phyloP scores from a whole-genome alignment of 2,888 invertebrate species.

The Maniola hyperantus region DNA sequence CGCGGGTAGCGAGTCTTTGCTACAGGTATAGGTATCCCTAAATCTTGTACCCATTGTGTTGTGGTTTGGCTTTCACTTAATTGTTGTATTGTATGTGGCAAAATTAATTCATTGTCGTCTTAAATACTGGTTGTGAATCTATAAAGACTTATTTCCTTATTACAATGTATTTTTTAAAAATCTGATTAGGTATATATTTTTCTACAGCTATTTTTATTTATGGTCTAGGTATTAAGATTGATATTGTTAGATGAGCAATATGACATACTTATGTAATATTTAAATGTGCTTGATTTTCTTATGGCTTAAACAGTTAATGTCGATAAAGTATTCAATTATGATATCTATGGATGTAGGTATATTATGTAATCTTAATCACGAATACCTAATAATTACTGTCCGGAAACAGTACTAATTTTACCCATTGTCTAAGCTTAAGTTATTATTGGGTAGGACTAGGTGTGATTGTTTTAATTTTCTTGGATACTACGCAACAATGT shows the following conservation, averaged over 20 bases:
- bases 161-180: slow-evolving; percentile 10
- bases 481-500: too few species aligned
- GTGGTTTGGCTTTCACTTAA: background rate
- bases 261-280: background rate
- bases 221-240: slow-evolving; percentile 3
- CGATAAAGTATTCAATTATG: background rate
- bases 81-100: slow-evolving; percentile 3
- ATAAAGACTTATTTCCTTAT: slow-evolving; percentile 24
- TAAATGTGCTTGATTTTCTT: background rate
- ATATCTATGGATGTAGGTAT: background rate
- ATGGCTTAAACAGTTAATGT: background rate
- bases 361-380: too few species aligned
- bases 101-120: background rate
- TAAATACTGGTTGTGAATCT: slow-evolving; percentile 34
- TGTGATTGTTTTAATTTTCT: too few species aligned
- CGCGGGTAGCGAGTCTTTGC: too few species aligned
- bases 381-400: too few species aligned
- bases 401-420: too few species aligned
- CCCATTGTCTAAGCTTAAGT: too few species aligned
- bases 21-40: background rate
- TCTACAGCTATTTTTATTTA: slow-evolving; percentile 10
- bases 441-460: too few species aligned
- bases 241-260: background rate
- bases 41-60: background rate
- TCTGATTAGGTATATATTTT: slow-evolving; percentile 17